A percentile compares a stretch with the other conserved stretches of the same genome.
These are phyloP conservation scores for Colostygia pectinataria DNA, from an alignment of 2,888 invertebrate genomes.

Conservation along the genomic window DNA sequence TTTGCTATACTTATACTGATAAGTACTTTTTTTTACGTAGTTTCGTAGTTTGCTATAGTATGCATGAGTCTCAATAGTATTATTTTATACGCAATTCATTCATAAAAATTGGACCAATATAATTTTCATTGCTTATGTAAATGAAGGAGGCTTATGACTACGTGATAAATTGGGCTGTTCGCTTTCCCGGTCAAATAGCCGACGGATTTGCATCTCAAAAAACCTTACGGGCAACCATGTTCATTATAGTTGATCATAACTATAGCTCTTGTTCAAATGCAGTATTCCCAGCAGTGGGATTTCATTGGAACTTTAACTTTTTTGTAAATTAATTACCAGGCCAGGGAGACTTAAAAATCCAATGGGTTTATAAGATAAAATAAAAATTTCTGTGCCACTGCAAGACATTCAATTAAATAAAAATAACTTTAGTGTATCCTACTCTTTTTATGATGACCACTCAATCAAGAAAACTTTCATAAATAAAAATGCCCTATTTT, in stretches of 20 bases:
- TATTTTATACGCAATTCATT: not conserved
- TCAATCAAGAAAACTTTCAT: no score
- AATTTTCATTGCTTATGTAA: not conserved
- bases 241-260: not conserved
- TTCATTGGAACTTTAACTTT: not conserved
- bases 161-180: not conserved
- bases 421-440: no score
- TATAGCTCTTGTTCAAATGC: not conserved
- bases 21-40: no score
- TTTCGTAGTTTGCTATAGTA: no score
- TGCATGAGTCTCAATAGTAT: no score
- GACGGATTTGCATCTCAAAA: not conserved
- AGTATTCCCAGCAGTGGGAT: conserved; percentile 9
- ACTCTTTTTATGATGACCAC: no score
- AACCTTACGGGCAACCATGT: not conserved
- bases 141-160: not conserved
- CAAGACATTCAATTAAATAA: no score
- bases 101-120: not conserved
- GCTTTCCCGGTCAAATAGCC: not conserved
- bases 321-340: conserved; percentile 1
- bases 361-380: not conserved
- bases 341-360: not conserved
- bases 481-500: no score
- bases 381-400: no score
- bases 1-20: no score